Conservation (phyloP, 2,113 vertebrate genomes). For the Ptilonorhynchus violaceus region DNA sequence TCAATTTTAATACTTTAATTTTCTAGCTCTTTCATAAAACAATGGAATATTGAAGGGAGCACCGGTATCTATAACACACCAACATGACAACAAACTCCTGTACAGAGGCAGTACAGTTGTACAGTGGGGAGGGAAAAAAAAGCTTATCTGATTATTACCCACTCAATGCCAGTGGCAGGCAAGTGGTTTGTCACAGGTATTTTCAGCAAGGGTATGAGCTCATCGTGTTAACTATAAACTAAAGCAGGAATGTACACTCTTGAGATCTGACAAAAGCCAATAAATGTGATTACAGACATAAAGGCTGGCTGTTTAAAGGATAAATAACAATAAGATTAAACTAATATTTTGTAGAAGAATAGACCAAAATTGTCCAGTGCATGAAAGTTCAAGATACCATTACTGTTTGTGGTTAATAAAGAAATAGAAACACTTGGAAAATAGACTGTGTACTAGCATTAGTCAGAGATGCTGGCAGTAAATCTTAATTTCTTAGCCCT, state of each 20-base stretch:
- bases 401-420: background rate
- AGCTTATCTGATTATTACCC: background rate
- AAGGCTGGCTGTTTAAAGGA: background rate
- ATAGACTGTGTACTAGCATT: background rate
- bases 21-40: background rate
- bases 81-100: background rate
- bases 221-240: slow-evolving; percentile 22
- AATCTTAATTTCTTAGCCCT: background rate
- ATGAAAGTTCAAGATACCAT: background rate
- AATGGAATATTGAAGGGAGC: background rate
- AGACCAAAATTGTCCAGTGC: background rate
- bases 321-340: background rate
- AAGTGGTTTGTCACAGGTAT: background rate
- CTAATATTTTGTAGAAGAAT: background rate
- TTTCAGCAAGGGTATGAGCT: background rate
- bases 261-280: background rate
- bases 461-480: background rate
- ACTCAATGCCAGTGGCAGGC: background rate
- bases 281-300: background rate
- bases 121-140: background rate
- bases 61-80: background rate
- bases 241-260: background rate
- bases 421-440: background rate
- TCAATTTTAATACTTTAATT: background rate
- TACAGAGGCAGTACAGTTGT: background rate